A percentile compares a stretch with the other conserved stretches of the same genome.
These are phyloP conservation scores for Acanthosepion pharaonis DNA, from an alignment of 2,888 invertebrate genomes.

Conservation along the genomic window DNA sequence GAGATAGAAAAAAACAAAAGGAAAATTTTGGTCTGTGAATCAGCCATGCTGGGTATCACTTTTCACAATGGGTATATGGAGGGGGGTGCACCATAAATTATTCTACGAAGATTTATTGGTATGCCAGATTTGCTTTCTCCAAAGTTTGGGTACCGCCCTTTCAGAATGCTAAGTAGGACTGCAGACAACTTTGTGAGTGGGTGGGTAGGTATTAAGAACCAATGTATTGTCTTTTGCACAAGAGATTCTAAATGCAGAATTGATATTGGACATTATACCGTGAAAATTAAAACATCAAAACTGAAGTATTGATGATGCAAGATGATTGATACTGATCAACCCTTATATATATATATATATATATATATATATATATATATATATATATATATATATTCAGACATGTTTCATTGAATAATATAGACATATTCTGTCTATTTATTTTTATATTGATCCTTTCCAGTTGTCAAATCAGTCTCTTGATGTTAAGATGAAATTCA, in stretches of 20 bases:
- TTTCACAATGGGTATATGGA: neutral
- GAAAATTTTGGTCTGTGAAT: neutral
- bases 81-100: neutral
- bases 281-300: too few relatives aligned
- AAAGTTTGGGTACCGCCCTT: conserved; percentile 17
- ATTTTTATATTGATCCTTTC: too few relatives aligned
- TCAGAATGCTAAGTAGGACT: conserved; percentile 18
- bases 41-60: neutral
- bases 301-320: too few relatives aligned
- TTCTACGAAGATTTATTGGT: neutral
- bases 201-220: neutral
- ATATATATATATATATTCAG: too few relatives aligned
- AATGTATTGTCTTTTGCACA: neutral
- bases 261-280: too few relatives aligned
- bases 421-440: too few relatives aligned
- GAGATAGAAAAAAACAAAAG: neutral
- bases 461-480: too few relatives aligned
- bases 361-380: too few relatives aligned
- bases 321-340: too few relatives aligned
- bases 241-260: neutral
- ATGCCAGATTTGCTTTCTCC: neutral
- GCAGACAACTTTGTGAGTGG: neutral
- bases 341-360: too few relatives aligned
- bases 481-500: too few relatives aligned
- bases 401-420: too few relatives aligned